phyloP scores from a whole-genome alignment of 30 jellyfish, hydroid and myxozoan species.

The Pelagia noctiluca region DNA sequence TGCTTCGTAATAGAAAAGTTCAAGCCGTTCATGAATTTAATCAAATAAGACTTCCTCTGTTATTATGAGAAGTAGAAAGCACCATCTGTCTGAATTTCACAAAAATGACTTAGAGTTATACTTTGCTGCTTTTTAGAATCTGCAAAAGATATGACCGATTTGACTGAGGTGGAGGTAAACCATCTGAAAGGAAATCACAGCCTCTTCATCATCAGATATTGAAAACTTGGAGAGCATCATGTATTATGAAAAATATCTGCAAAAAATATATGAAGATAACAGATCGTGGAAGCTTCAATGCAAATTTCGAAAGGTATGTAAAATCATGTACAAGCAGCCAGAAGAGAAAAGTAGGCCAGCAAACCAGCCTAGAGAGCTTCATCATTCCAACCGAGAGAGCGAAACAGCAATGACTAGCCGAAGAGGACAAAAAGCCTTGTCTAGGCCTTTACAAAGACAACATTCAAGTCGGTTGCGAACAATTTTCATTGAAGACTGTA shows the following conservation, averaged over 20 bases:
- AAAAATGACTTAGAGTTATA: too few relatives aligned
- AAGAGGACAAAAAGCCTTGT: background rate
- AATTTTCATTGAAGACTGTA: background rate
- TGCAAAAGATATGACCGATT: too few relatives aligned
- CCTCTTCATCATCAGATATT: too few relatives aligned
- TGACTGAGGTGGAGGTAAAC: too few relatives aligned
- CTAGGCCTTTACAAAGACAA: background rate
- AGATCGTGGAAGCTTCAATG: background rate
- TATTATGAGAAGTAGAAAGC: too few relatives aligned
- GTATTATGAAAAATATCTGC: background rate
- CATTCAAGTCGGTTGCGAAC: background rate
- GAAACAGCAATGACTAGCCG: conserved; percentile 1
- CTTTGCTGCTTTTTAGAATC: too few relatives aligned
- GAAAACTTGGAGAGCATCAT: background rate
- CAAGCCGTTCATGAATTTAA: too few relatives aligned
- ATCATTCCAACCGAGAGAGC: conserved; percentile 2
- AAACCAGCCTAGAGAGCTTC: conserved; percentile 12
- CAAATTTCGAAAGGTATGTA: background rate
- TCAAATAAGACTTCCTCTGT: too few relatives aligned
- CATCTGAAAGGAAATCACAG: too few relatives aligned
- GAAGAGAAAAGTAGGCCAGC: background rate
- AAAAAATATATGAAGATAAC: background rate
- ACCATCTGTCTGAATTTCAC: too few relatives aligned
- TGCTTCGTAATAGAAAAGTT: too few relatives aligned
- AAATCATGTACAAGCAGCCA: background rate